Conservation (phyloP, 2,888 invertebrate genomes). For the Chironomus riparius region DNA sequence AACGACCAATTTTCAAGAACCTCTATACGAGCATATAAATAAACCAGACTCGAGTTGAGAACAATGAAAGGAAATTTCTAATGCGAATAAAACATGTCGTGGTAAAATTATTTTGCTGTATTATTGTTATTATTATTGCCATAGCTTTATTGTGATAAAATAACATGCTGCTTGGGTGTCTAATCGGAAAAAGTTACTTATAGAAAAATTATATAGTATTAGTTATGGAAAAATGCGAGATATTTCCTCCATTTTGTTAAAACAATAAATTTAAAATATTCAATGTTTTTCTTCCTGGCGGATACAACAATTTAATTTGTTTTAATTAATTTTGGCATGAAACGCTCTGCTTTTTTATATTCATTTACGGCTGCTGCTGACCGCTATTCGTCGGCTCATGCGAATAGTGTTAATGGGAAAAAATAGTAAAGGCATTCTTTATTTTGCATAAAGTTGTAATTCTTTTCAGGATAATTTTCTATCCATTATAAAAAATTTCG, state of each 20-base stretch:
- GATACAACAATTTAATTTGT: conserved; percentile 27
- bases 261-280: conserved; percentile 28
- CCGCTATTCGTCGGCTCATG: background rate
- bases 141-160: conserved; percentile 23
- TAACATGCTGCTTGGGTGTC: conserved; percentile 11
- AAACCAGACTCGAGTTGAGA: background rate
- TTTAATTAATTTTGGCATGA: conserved; percentile 27
- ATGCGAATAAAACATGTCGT: conserved; percentile 27
- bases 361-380: background rate
- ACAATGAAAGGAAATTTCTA: conserved; percentile 21
- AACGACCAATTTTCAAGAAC: no score
- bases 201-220: conserved; percentile 25
- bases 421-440: background rate
- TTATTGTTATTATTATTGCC: background rate
- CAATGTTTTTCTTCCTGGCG: conserved; percentile 25
- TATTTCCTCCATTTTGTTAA: conserved; percentile 28
- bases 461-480: background rate
- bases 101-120: background rate
- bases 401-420: background rate
- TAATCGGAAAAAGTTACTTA: conserved; percentile 27
- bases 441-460: background rate
- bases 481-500: background rate
- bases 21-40: no score
- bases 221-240: conserved; percentile 25
- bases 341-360: background rate